Conservation (phyloP, 1,140 invertebrate species). For the Bemisia tabaci region DNA sequence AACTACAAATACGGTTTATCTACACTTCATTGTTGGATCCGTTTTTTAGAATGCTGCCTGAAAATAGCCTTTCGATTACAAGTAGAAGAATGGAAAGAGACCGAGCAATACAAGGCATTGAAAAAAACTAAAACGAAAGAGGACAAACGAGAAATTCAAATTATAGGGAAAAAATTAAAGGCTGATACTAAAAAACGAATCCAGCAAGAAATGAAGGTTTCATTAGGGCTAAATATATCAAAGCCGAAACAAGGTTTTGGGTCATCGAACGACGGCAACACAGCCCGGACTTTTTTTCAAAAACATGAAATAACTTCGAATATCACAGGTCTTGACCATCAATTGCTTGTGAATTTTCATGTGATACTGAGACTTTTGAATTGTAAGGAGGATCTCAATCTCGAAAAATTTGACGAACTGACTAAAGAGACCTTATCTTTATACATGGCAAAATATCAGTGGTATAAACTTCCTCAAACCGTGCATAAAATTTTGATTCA, state of each 20-base stretch:
- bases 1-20: background rate
- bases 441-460: slow-evolving; percentile 20
- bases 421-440: slow-evolving; percentile 19
- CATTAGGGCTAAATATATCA: slow-evolving; percentile 17
- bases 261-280: slow-evolving; percentile 6
- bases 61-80: background rate
- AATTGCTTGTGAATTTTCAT: slow-evolving; percentile 24
- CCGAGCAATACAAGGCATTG: background rate
- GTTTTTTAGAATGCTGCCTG: background rate
- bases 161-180: background rate
- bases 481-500: slow-evolving; percentile 27
- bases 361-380: slow-evolving; percentile 24
- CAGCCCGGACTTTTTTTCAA: slow-evolving; percentile 10
- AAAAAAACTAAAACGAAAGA: background rate
- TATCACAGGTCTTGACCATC: slow-evolving; percentile 28
- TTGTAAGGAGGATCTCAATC: slow-evolving; percentile 22
- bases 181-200: background rate
- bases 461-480: slow-evolving; percentile 18
- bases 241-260: slow-evolving; percentile 8
- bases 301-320: slow-evolving; percentile 22
- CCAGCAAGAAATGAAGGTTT: background rate
- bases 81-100: background rate
- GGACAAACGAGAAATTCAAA: background rate
- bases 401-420: slow-evolving; percentile 20
- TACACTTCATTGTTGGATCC: slow-evolving; percentile 1